Evolutionary conservation across 1,140 invertebrate species (phyloP), one percentile per base, ranked within the genome.

Genomic region (Manduca sexta): DNA sequence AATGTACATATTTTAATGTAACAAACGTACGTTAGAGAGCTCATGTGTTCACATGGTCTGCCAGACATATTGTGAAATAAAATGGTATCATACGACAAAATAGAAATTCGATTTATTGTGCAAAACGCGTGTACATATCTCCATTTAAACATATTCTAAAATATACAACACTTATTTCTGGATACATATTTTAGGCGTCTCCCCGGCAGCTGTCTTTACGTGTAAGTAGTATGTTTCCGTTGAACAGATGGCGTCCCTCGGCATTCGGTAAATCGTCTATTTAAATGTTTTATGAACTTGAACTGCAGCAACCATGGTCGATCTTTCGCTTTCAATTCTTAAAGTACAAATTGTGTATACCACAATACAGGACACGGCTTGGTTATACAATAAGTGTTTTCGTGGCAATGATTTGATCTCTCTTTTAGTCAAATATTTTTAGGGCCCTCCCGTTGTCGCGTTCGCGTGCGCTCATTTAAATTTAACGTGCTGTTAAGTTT

Each of bases 351-450:
- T 49, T 67, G 67, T 60, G 53, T 60, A 57, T 56, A 49, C 45
- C 60, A 60, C 59, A 45, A 39, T 56, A 64, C 61, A 61, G 64
- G 21, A 26, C 67, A 67, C 68, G 69, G 57, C 66, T 61, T 56
- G 55, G 56, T 73, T 87, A 86, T 88, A 85, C 87, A 88, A 86
- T 90, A 89, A 74, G 74, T 58, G 74, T 47, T 70, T 73, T 61
- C 58, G 89, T 91, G 90, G 90, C 90, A 91, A 91, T 91, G 89
- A 90, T 90, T 91, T 91, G 90, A 91, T 91, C 90, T 89, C 88
- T 91, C 86, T 90, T 89, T 90, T 91, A 91, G 89, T 91, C 89
- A 91, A 86, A 87, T 87, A 87, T 88, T 80, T 74, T 86, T 80
- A 84, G 85, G 76, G 80, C 71, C 81, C 81, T 65, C 73, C 72